Base-by-base conservation (phyloP, 2,113 vertebrate species). In the Varanus salvator region DNA sequence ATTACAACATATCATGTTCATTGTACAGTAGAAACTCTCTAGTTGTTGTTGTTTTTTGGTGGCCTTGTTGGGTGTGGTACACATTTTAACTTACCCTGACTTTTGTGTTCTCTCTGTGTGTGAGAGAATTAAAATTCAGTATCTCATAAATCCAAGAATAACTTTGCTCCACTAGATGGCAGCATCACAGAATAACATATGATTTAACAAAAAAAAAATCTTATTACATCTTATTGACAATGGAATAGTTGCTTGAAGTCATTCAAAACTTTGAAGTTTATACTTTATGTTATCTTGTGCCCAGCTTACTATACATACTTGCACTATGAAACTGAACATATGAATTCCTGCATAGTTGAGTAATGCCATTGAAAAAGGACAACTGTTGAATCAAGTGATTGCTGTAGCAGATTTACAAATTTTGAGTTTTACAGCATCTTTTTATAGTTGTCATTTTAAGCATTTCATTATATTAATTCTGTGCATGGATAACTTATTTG, bases 141-240 rank as follows among this genome's bases (percentile, higher is more conserved):
- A 31, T 84, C 19, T 14, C 7, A 68, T 68, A 34, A 64, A n/a
- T 6, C 27, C 31, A 84, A 34, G 3, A 57, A 69, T 69, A 57
- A 29, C 68, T 89, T 89, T 8, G 84, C 69, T 89, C 75, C 74
- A 71, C 50, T 78, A 89, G 83, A 54, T 85, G 48, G 74, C 83
- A 85, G 83, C 48, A 85, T 85, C 78, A 57, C 74, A 89, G 82
- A 78, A 12, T 57, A 89, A 85, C 78, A 52, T 44, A 52, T 44
- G 23, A 21, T 82, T 68, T 80, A 15, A 71, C 19, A 44, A 44
- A 44, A 44, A 44, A 44, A 44, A 44, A 3, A 2, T 68, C 25
- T 27, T 87, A 50, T 75, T 60, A 69, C 44, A 69, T 23, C 50
- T 80, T 50, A 54, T 68, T 71, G 76, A 87, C 21, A 68, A 25